Evolutionary conservation across 2,888 invertebrate genomes (phyloP).

Genomic region (Hipparchia semele): DNA sequence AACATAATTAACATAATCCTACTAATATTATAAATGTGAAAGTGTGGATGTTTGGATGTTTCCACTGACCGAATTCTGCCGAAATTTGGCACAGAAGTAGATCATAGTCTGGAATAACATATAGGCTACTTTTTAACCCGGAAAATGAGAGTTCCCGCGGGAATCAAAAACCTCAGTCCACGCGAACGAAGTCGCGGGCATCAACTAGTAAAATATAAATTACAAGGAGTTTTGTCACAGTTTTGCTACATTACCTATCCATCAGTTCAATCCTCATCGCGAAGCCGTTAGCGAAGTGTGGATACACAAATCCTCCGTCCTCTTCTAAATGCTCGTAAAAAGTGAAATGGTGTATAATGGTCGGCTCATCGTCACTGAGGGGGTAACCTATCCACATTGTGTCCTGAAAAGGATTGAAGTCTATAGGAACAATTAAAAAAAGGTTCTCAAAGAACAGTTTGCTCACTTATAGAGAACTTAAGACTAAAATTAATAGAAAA

Average conservation of each 20-base stretch:
- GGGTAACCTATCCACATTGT: slow-evolving; percentile 89
- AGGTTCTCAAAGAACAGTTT: background rate
- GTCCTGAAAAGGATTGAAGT: slow-evolving; percentile 69
- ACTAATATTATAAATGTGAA: no score
- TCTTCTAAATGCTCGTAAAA: slow-evolving; percentile 85
- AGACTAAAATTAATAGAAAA: no score
- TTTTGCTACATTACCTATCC: slow-evolving; percentile 84
- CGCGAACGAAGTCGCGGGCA: no score
- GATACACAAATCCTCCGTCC: slow-evolving; percentile 89
- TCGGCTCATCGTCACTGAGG: slow-evolving; percentile 89
- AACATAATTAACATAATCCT: no score
- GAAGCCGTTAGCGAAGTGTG: slow-evolving; percentile 91
- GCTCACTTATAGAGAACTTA: no score
- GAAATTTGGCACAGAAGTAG: no score
- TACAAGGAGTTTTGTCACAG: background rate
- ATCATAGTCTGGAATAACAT: no score
- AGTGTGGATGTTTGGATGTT: no score
- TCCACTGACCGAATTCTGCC: no score
- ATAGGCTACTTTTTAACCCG: no score
- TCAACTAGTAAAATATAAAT: background rate
- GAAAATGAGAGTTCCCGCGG: no score
- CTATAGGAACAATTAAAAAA: background rate
- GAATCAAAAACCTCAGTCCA: no score
- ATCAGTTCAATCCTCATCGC: slow-evolving; percentile 87
- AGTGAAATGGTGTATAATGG: slow-evolving; percentile 96